Evolutionary conservation across 2,888 invertebrate species (phyloP).

Genomic region (Caenorhabditis afra): DNA sequence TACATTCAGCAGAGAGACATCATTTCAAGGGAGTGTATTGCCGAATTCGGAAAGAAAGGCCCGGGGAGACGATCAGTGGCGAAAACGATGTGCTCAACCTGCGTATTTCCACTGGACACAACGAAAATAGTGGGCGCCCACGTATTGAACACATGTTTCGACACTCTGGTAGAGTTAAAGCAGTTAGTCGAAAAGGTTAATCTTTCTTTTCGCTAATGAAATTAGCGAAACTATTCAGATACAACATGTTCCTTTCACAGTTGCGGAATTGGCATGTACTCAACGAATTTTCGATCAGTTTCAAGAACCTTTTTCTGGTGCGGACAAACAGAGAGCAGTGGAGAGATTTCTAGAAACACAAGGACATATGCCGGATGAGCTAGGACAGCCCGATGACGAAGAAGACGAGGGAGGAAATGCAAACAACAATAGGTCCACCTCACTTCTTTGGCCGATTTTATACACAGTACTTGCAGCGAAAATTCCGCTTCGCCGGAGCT

Average conservation of each 20-base stretch:
- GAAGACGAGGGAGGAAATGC: not conserved
- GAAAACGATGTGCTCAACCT: constrained; percentile 25
- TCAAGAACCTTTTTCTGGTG: not conserved
- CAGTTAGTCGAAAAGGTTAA: constrained; percentile 26
- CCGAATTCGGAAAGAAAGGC: constrained; percentile 6
- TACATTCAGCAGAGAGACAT: no score
- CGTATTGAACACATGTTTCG: constrained; percentile 45
- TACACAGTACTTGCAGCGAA: constrained; percentile 20
- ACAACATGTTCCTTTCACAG: not conserved
- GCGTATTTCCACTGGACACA: constrained; percentile 39
- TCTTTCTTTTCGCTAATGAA: no score
- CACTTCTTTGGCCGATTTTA: not conserved
- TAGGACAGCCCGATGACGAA: constrained; percentile 25
- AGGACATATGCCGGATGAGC: constrained; percentile 27
- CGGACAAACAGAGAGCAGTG: constrained; percentile 19
- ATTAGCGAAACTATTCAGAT: no score
- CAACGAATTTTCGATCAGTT: constrained; percentile 47
- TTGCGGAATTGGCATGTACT: constrained; percentile 43
- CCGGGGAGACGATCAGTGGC: constrained; percentile 7
- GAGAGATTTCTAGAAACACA: constrained; percentile 54
- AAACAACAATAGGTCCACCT: constrained; percentile 5
- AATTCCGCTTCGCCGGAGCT: constrained; percentile 46
- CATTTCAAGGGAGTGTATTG: constrained; percentile 49
- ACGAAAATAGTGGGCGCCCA: constrained; percentile 44
- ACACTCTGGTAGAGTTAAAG: constrained; percentile 33